Base-by-base conservation (phyloP, 1,140 invertebrate genomes). In the Proctacanthus coquilletti region DNA sequence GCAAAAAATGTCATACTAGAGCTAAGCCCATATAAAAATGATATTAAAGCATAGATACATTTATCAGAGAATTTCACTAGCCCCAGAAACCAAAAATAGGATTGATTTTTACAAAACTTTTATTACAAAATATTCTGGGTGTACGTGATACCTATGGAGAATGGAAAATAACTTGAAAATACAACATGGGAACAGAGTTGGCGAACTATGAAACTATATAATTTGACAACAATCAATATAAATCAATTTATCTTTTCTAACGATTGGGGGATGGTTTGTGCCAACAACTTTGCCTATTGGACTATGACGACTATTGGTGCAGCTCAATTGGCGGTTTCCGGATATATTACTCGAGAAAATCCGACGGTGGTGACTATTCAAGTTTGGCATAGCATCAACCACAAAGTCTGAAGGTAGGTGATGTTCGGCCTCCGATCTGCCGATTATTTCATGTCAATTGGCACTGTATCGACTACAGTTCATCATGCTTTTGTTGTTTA, bases 211-310 rank as follows among this genome's bases (percentile, higher is more conserved):
- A n/a, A n/a, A n/a, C n/a, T 25, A 32, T 32, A 32, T 32, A 32
- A 32, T 32, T 32, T 32, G 30, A 32, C 30, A 32, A 32, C 30
- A 32, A 6, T 32, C 15, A 6, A 32, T 13, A 32, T 6, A 32
- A 6, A 32, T 32, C 10, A 32, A 5, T 5, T 32, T 32, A 10
- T 13, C 13, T 32, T 32, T 5, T 32, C 13, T 32, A 8, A 6
- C 15, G 6, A 32, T 32, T 17, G 17, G 5, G 9, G 30, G 30
- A 32, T 15, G 30, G 6, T 25, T 25, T 25, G n/a, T 32, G 13
- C 13, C 17, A 6, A 6, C 13, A 32, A 32, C n/a, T 13, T 32
- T 32, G 5, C 17, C 13, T 32, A 13, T 6, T 6, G 5, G 5
- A 10, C 17, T 32, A 17, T 32, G 30, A 32, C 17, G 13, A 13